Percentiles rank a stretch among this genome's conserved stretches.
phyloP scores from a whole-genome alignment of 1,140 invertebrate species.

The Homarus americanus region DNA sequence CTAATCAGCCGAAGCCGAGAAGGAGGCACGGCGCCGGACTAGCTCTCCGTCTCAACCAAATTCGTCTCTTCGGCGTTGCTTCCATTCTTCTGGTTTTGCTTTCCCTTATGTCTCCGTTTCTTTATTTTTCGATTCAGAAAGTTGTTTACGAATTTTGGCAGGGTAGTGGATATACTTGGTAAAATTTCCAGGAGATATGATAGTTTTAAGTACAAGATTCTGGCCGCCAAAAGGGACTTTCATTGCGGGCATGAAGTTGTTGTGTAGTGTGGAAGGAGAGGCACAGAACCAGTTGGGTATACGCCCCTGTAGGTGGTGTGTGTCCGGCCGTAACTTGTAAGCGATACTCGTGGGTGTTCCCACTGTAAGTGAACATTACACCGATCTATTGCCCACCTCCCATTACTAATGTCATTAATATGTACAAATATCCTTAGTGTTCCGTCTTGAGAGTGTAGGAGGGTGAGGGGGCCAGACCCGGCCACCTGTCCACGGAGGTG shows the following conservation, averaged over 20 bases:
- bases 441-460: not conserved
- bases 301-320: not conserved
- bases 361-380: slow-evolving; percentile 55
- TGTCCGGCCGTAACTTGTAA: slow-evolving; percentile 46
- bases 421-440: slow-evolving; percentile 30
- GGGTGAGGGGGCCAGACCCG: not conserved
- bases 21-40: slow-evolving; percentile 5
- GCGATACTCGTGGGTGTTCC: slow-evolving; percentile 63
- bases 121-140: no score
- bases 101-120: no score
- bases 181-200: no score
- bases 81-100: not conserved
- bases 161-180: no score
- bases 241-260: not conserved
- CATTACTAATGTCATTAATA: slow-evolving; percentile 33
- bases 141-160: no score
- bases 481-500: not conserved
- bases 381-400: slow-evolving; percentile 41
- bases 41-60: not conserved
- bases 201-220: no score
- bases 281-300: not conserved
- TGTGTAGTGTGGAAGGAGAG: not conserved
- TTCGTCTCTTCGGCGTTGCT: not conserved
- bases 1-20: slow-evolving; percentile 41
- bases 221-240: no score